Conservation (phyloP, 2,113 vertebrate species). For the Orthonyx spaldingii region DNA sequence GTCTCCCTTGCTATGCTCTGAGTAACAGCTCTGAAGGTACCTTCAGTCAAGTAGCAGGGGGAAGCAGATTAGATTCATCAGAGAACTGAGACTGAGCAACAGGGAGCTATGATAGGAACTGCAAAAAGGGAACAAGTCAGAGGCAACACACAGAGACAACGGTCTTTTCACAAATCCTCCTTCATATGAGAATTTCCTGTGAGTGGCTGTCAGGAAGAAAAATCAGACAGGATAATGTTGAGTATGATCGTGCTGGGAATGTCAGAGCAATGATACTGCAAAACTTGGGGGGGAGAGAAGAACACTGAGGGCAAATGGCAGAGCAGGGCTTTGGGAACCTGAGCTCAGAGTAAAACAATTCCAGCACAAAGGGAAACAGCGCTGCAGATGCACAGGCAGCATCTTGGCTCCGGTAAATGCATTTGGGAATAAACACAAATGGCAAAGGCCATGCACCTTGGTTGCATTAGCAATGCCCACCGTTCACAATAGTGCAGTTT, state of each 20-base stretch:
- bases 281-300: background rate
- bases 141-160: background rate
- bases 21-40: background rate
- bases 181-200: slow-evolving; percentile 43
- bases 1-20: background rate
- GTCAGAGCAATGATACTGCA: background rate
- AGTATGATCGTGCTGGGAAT: background rate
- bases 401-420: background rate
- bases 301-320: background rate
- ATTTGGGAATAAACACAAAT: background rate
- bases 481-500: background rate
- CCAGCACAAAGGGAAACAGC: background rate
- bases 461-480: background rate
- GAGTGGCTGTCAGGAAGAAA: background rate
- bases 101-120: slow-evolving; percentile 3
- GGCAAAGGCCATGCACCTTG: background rate
- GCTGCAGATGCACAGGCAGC: background rate
- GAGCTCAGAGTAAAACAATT: background rate
- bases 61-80: background rate
- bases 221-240: background rate
- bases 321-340: background rate
- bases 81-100: slow-evolving; percentile 22
- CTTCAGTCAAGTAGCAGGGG: background rate
- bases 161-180: slow-evolving; percentile 41
- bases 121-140: background rate